Base-by-base conservation (phyloP, 1,140 invertebrate species). In the Triops cancriformis region DNA sequence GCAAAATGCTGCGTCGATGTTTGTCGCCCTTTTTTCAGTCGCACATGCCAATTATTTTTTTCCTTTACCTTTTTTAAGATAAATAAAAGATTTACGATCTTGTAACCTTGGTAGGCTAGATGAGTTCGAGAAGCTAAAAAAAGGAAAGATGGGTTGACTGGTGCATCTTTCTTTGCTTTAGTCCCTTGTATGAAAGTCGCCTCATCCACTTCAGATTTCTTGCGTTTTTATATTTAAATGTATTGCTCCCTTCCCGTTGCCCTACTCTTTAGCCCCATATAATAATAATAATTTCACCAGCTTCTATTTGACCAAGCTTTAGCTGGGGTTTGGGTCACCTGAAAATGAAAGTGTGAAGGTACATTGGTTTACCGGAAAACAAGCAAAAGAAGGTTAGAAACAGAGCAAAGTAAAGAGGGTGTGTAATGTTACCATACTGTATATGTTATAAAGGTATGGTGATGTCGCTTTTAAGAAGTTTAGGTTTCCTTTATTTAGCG, bases 161-260 rank as follows among this genome's bases (percentile, higher is more conserved):
- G 51, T 64, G 51, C 51, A 64, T 64, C 18, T 64, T 64, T 64
- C 18, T 64, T 64, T 64, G 51, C 51, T 64, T 64, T 64, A 64
- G 51, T 64, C 51, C 51, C 51, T 23, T 64, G 51, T 64, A 64
- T 64, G 51, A 64, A 23, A 64, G 51, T 64, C 51, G 51, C 51
- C 51, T 64, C 23, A 64, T 64, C 23, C 51, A 64, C 51, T 64
- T 64, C 18, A 64, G 23, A 64, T 64, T 64, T 64, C 14, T 64
- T 64, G 51, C 51, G 51, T 64, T 64, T 23, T n/a, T 64, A 64
- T 64, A 64, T 64, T 64, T 64, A 64, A 64, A 64, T 64, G 51
- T 64, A 64, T 64, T 23, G 0, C 51, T 64, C 51, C 51, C 23
- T 64, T 64, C 14, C 51, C 51, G 51, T 64, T 64, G 14, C 51